These are phyloP conservation scores for Chloropsis hardwickii DNA, from an alignment of 2,113 vertebrate genomes.

Conservation along the genomic window DNA sequence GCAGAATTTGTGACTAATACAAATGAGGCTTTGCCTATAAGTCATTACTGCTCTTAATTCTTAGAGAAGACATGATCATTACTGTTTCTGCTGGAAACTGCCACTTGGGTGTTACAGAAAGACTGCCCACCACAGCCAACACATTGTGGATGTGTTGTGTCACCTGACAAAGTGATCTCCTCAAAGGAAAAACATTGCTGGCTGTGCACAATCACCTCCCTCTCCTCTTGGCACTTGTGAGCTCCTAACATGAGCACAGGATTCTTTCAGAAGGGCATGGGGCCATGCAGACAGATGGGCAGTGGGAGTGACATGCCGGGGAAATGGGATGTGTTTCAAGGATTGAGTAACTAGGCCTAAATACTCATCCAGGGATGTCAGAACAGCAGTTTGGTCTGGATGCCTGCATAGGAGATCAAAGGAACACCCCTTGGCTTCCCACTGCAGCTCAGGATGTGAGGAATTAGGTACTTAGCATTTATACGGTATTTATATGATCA, in stretches of 20 bases:
- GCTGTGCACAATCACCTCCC: background rate
- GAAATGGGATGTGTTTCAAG: background rate
- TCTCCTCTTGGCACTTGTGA: background rate
- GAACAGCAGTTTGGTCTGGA: background rate
- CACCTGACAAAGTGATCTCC: background rate
- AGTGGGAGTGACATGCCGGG: background rate
- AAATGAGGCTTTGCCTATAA: background rate
- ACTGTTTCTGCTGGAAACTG: background rate
- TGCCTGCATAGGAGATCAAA: background rate
- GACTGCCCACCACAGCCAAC: background rate
- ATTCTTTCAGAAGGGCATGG: background rate
- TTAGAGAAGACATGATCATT: fast-evolving
- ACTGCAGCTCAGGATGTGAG: background rate
- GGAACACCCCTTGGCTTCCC: background rate
- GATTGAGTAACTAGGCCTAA: background rate
- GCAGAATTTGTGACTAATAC: background rate
- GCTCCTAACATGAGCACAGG: background rate
- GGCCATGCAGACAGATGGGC: slow-evolving; percentile 47
- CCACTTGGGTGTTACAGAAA: background rate
- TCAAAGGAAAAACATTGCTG: background rate
- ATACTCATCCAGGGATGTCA: background rate
- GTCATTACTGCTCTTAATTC: background rate
- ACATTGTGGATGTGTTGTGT: fast-evolving
- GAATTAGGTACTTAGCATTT: background rate
- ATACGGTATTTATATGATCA: background rate